Percentiles rank a stretch among this genome's conserved stretches.
These are phyloP conservation scores for Aphidoletes aphidimyza DNA, from an alignment of 2,888 invertebrate genomes.

Conservation along the genomic window DNA sequence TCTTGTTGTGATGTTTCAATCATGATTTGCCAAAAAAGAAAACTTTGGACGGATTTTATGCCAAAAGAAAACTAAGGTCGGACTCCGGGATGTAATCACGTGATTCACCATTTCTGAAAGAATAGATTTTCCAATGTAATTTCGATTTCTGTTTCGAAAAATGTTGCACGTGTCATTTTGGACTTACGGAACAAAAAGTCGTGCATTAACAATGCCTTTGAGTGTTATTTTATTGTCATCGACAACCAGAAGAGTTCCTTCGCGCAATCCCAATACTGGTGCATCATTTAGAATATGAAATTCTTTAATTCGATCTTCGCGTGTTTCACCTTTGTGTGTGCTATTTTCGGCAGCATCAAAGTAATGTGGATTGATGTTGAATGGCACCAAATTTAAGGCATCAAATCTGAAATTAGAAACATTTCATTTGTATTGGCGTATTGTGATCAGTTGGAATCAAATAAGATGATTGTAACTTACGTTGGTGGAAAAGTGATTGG, in stretches of 20 bases:
- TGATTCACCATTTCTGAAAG: slow-evolving; percentile 56
- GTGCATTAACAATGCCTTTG: slow-evolving; percentile 73
- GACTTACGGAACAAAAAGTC: slow-evolving; percentile 68
- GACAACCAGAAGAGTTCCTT: slow-evolving; percentile 76
- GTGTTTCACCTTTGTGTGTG: slow-evolving; percentile 82
- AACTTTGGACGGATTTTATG: slow-evolving; percentile 50
- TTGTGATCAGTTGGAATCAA: background rate
- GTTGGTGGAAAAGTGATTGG: slow-evolving; percentile 81
- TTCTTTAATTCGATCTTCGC: slow-evolving; percentile 78
- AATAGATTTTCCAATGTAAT: background rate
- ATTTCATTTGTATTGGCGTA: background rate
- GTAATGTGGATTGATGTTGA: slow-evolving; percentile 89
- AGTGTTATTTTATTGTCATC: slow-evolving; percentile 71
- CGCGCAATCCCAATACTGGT: slow-evolving; percentile 77
- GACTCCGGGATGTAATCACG: slow-evolving; percentile 56
- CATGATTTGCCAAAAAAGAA: too few relatives aligned
- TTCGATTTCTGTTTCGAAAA: background rate
- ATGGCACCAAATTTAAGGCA: slow-evolving; percentile 78
- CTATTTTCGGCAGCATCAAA: slow-evolving; percentile 71
- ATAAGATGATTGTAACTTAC: too few relatives aligned
- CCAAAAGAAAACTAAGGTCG: slow-evolving; percentile 58
- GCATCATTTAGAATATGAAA: slow-evolving; percentile 72
- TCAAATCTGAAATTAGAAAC: slow-evolving; percentile 67
- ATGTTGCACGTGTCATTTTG: background rate
- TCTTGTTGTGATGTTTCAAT: background rate